Percentiles rank a stretch among this genome's conserved stretches.
These are phyloP conservation scores for Lucilia cuprina DNA, from an alignment of 1,140 invertebrate species.

Conservation along the genomic window DNA sequence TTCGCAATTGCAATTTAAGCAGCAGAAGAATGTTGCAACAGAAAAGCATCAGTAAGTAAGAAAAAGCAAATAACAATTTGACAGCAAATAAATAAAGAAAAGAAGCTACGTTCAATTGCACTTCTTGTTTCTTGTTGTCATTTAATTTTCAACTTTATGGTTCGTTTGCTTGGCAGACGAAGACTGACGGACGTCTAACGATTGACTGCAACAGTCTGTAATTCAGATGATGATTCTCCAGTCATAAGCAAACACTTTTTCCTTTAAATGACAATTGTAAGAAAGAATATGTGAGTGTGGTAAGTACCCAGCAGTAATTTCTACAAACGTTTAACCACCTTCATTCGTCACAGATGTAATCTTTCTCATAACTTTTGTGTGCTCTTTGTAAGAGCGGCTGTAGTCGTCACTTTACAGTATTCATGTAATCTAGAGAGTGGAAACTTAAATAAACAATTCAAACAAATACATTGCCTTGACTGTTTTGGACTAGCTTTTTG, in stretches of 20 bases:
- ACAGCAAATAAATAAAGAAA: conserved; percentile 1
- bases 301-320: no score
- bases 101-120: no score
- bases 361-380: no score
- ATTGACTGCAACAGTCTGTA: background rate
- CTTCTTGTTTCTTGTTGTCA: no score
- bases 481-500: no score
- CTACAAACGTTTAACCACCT: no score
- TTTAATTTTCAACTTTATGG: background rate
- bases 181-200: background rate
- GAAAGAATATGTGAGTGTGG: background rate
- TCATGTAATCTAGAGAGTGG: no score
- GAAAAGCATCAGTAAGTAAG: background rate
- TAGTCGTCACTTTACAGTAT: no score
- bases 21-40: background rate
- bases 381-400: no score
- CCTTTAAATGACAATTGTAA: background rate
- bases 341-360: no score
- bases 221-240: background rate
- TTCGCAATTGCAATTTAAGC: background rate
- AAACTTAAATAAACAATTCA: no score
- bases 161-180: background rate
- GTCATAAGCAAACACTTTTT: background rate
- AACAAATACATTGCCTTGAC: no score
- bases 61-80: background rate